Base-by-base conservation (phyloP, 2,888 invertebrate genomes). In the Neria commutata region DNA sequence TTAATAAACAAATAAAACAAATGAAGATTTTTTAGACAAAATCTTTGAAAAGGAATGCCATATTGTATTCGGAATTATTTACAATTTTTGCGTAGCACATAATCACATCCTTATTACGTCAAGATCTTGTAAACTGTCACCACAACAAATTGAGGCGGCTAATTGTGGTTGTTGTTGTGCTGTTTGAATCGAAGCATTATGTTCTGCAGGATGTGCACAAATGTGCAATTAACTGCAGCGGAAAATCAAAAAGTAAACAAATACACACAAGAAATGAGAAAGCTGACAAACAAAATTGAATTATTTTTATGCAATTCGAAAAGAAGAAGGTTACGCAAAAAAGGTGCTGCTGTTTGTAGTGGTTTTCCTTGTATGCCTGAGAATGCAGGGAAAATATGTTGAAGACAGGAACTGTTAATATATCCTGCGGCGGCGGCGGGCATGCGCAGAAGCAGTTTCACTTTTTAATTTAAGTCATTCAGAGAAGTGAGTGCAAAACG, bases 241-340 rank as follows among this genome's bases (percentile, higher is more conserved):
- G 59, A 68, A 63, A 71, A 71, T 71, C 71, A 73, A 73, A 71
- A 71, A 70, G 73, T 70, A 73, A 71, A 71, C 66, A 71, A 64
- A 62, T 65, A 62, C 67, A 70, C 64, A 64, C 54, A 48, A 62
- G 10, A 16, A 14, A 17, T 54, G 49, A 16, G 42, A 14, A 19
- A 19, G 17, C 42, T n/a, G n/a, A n/a, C n/a, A n/a, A n/a, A n/a
- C n/a, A n/a, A n/a, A n/a, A n/a, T n/a, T n/a, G n/a, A n/a, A n/a
- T n/a, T n/a, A 19, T 42, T 14, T 19, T 42, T 6, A 42, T 42
- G 17, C 42, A 42, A 42, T 42, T 42, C 2, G 3, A 19, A 5
- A 4, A 42, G 21, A 42, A 42, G 21, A 42, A 21, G 42, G 42
- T 42, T 42, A 8, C 6, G 42, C 42, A 4, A 42, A 42, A 6